These are phyloP conservation scores for Gobio occitaniae DNA, from an alignment of 2,797 vertebrate genomes.

Conservation along the genomic window DNA sequence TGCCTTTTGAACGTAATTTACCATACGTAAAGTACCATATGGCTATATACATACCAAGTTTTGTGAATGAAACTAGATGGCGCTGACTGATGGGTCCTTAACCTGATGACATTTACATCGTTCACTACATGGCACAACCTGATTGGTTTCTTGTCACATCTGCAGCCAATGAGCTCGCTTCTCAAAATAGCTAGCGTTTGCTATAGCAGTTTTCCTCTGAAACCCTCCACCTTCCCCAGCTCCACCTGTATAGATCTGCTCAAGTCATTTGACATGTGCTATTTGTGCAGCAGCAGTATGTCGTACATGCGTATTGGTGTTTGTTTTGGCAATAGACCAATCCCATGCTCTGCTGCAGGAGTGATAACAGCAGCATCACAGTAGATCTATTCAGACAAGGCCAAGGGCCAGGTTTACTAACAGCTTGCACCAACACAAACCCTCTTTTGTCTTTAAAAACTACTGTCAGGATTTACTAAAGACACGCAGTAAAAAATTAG, in stretches of 20 bases:
- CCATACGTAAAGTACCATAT: background rate
- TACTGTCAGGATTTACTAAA: too few species aligned
- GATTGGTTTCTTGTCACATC: background rate
- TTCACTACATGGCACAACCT: background rate
- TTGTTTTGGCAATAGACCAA: background rate
- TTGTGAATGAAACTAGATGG: background rate
- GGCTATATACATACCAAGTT: background rate
- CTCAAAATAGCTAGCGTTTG: too few species aligned
- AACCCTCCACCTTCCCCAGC: background rate
- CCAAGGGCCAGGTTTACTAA: too few species aligned
- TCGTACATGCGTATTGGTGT: background rate
- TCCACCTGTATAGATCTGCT: background rate
- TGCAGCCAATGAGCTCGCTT: background rate
- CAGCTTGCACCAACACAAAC: too few species aligned
- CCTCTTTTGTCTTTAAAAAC: too few species aligned
- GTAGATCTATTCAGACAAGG: too few species aligned
- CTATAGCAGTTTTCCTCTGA: background rate
- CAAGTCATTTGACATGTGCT: background rate
- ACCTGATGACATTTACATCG: background rate
- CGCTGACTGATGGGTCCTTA: too few species aligned
- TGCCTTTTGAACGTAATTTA: background rate
- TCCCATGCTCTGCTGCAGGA: background rate
- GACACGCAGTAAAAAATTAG: too few species aligned
- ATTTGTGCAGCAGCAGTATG: background rate
- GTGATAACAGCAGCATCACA: background rate